A percentile compares a stretch with the other conserved stretches of the same genome.
These are phyloP conservation scores for Triops cancriformis DNA, from an alignment of 1,140 invertebrate genomes.

Conservation along the genomic window DNA sequence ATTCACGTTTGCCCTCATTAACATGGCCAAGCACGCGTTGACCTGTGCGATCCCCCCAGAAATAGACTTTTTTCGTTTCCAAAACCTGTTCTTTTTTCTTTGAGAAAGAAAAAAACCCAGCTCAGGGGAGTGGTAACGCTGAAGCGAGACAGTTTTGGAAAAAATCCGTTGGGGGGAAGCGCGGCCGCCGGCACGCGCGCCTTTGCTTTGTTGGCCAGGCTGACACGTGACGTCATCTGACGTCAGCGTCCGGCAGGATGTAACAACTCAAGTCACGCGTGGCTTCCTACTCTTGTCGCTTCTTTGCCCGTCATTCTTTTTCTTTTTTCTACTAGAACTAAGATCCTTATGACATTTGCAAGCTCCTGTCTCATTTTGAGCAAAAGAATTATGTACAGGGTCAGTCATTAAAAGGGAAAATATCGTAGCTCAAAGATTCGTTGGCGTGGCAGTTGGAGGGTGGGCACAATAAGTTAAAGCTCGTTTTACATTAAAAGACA, in stretches of 20 bases:
- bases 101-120: no score
- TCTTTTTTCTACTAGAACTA: not conserved
- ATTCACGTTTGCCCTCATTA: slow-evolving; percentile 2
- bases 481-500: not conserved
- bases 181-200: not conserved
- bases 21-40: not conserved
- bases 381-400: not conserved
- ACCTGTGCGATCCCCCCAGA: not conserved
- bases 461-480: not conserved
- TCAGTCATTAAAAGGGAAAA: not conserved
- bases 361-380: not conserved
- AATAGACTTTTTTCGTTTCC: not conserved
- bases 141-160: not conserved
- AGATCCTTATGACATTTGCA: not conserved
- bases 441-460: not conserved
- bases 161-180: not conserved
- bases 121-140: not conserved
- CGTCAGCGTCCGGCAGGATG: not conserved
- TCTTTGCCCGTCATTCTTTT: not conserved
- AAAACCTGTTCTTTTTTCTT: not conserved
- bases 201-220: not conserved
- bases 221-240: not conserved
- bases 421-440: not conserved
- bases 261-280: not conserved
- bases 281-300: not conserved